Percentiles rank a stretch among this genome's conserved stretches.
These are phyloP conservation scores for Agapostemon virescens DNA, from an alignment of 2,888 invertebrate genomes.

Conservation along the genomic window DNA sequence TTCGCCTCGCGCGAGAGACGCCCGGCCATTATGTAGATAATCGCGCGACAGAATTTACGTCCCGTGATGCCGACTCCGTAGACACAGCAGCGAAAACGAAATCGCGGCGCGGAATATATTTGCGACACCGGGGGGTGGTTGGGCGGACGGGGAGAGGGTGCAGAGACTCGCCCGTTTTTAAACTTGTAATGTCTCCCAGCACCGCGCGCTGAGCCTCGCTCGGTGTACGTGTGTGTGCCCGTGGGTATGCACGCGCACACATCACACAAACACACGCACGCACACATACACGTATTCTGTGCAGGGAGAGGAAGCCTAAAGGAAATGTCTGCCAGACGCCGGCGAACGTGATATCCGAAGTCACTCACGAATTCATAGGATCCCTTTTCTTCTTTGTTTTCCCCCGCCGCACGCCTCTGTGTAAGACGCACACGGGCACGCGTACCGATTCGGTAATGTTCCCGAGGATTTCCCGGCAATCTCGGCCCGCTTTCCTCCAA, in stretches of 20 bases:
- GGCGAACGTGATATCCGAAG: conserved; percentile 67
- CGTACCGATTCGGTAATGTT: conserved; percentile 64
- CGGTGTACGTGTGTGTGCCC: background rate
- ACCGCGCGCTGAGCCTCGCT: background rate
- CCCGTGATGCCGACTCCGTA: conserved; percentile 45
- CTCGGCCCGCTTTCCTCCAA: conserved; percentile 55
- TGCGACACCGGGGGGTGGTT: conserved; percentile 49
- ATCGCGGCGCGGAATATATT: conserved; percentile 58
- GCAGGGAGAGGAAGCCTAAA: conserved; percentile 26
- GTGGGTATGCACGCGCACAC: background rate
- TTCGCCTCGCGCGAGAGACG: conserved; percentile 25
- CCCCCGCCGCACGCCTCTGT: conserved; percentile 40
- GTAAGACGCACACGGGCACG: conserved; percentile 59
- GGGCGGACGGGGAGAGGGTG: conserved; percentile 11
- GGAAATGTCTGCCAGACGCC: conserved; percentile 64
- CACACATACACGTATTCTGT: background rate
- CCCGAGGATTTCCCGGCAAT: conserved; percentile 56
- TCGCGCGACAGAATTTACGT: conserved; percentile 54
- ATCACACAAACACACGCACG: conserved; percentile 9
- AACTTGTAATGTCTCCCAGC: background rate
- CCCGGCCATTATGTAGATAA: conserved; percentile 55
- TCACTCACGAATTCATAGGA: conserved; percentile 70
- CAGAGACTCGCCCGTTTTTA: conserved; percentile 46
- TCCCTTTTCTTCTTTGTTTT: conserved; percentile 53
- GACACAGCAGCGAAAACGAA: conserved; percentile 49